Base-by-base conservation (phyloP, 2,888 invertebrate genomes). In the Calliopum simillimum region DNA sequence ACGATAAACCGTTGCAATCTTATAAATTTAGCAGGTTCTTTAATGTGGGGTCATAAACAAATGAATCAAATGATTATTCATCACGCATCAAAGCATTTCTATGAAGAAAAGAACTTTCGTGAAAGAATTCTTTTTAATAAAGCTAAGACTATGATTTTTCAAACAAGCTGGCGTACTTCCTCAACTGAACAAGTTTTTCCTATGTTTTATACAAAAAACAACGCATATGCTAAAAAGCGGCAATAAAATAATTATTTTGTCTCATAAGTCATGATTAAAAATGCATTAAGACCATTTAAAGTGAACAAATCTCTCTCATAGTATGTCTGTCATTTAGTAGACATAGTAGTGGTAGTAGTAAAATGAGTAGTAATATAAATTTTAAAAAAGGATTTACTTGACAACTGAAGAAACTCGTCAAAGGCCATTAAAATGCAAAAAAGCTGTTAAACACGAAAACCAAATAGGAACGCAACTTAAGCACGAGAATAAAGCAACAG, bases 381-480 rank as follows among this genome's bases (percentile, higher is more conserved):
- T 33, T 33, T 33, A 33, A 33, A n/a, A 33, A 8, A 33, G 33
- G 33, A 33, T 13, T 21, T 25, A 33, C 59, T 49, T 47, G 58
- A 67, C 59, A 67, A 59, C 59, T 49, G 59, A 23, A 25, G 41
- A 49, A 41, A 67, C 59, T 67, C 51, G 41, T 59, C 51, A 67
- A 21, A 59, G 59, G 67, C 25, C 21, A 59, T 67, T 67, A 59
- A 67, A 33, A 49, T 47, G 33, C 67, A 49, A 41, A 58, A 41
- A 65, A 33, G 33, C 33, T 33, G 33, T 33, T 33, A 6, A 33
- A 33, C 33, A 33, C 33, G 33, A 33, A 33, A 33, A 33, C 8
- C 33, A 33, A 33, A 33, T 33, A 33, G 33, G 33, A 33, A 33
- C 33, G 33, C 33, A 8, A 33, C 25, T 25, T 8, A 25, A 56